Conservation (phyloP, 2,797 vertebrate species). For the Gymnocypris eckloni region DNA sequence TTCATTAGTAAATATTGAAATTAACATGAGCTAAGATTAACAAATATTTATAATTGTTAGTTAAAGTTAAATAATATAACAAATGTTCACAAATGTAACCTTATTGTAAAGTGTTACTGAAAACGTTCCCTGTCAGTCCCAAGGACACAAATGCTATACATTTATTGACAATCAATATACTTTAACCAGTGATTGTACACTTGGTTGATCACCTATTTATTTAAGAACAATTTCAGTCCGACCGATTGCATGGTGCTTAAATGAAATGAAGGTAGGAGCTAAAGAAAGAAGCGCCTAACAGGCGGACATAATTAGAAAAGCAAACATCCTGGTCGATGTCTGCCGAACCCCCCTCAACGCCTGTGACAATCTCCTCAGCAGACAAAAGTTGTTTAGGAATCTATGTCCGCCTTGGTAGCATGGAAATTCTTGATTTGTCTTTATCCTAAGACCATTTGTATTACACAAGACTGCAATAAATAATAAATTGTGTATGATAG, state of each 20-base stretch:
- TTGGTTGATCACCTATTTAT: slow-evolving; percentile 13
- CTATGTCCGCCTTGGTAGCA: slow-evolving; percentile 77
- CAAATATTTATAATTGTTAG: neutral
- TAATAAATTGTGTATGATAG: slow-evolving; percentile 80
- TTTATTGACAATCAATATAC: slow-evolving; percentile 18
- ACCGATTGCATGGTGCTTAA: too few relatives aligned
- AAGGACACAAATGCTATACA: neutral
- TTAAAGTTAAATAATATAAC: neutral
- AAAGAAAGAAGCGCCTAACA: too few relatives aligned
- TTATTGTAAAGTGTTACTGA: neutral
- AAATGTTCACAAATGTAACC: neutral
- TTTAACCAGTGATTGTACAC: too few relatives aligned
- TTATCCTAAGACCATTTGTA: slow-evolving; percentile 81
- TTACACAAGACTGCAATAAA: slow-evolving; percentile 78
- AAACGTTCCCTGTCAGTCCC: neutral
- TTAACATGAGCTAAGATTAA: neutral
- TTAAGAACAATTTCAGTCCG: neutral
- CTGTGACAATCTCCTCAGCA: slow-evolving; percentile 74
- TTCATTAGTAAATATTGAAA: neutral
- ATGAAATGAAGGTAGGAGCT: too few relatives aligned
- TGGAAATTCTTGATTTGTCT: slow-evolving; percentile 78
- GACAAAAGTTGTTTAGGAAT: slow-evolving; percentile 76
- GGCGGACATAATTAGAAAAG: slow-evolving; percentile 29
- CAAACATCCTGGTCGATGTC: slow-evolving; percentile 67
- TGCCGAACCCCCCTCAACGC: slow-evolving; percentile 68